Evolutionary conservation across 2,797 vertebrate genomes (phyloP), one percentile per base, ranked within the genome.

Genomic region (Galago senegalensis): DNA sequence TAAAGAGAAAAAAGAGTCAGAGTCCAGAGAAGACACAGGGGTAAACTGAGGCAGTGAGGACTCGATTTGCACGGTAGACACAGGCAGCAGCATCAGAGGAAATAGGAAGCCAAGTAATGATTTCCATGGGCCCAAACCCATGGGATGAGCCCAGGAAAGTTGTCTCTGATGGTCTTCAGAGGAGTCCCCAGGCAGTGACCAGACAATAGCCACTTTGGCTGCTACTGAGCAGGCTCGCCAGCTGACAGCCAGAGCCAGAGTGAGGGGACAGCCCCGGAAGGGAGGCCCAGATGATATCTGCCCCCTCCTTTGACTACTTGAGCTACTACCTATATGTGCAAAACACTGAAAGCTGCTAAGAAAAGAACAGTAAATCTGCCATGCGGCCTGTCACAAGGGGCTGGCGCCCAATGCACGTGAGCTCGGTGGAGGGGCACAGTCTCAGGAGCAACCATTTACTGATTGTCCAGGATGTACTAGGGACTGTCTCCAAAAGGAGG

Each of bases 51-150:
- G 56, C 34, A 43, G 29, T 0, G 11, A 12, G 21, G 40, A 79
- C 2, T 37, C 13, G 7, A 9, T 0, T 4, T 29, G 56, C 18
- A 0, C 0, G 27, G 58, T 4, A 7, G 75, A 70, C 53, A 77
- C 12, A 0, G 17, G 17, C 43, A 56, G 85, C 80, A 12, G 65
- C 27, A 65, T 67, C 17, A 20, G 67, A 72, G 63, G n/a, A 91
- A 82, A 53, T 6, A n/a, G 40, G 70, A 40, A 40, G 12, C 67
- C 10, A 2, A 10, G 3, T 4, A 13, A 34, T 40, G 34, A 49
- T 17, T 46, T 21, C 63, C 37, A 5, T 4, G 20, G 89, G 21
- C 23, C 70, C 40, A 3, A 0, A 10, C 46, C 3, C 7, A 58
- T 2, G 31, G 61, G n/a, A 77, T 0, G 53, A 92, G 27, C 18